Evolutionary conservation across 2,888 invertebrate species (phyloP).

Genomic region (Gisinianus flammeolus): DNA sequence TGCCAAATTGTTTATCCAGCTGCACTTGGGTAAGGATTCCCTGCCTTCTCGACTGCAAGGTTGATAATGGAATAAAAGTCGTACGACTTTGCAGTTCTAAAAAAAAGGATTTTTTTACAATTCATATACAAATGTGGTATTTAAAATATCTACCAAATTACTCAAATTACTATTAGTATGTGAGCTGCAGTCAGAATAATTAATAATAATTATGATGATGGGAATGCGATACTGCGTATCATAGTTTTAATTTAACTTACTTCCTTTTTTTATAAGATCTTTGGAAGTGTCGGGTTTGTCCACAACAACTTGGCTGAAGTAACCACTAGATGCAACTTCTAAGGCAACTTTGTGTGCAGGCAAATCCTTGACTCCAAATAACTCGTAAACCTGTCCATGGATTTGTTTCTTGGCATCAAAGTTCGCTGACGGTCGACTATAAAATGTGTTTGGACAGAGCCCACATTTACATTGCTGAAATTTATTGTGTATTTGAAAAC

Average conservation of each 20-base stretch:
- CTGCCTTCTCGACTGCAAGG: background rate
- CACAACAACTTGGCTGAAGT: constrained; percentile 35
- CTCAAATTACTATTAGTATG: too few relatives aligned
- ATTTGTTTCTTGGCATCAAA: constrained; percentile 18
- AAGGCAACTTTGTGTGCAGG: constrained; percentile 23
- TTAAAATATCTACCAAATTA: too few relatives aligned
- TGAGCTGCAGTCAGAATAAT: too few relatives aligned
- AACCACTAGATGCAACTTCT: constrained; percentile 34
- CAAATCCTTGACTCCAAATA: constrained; percentile 34
- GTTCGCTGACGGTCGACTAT: background rate
- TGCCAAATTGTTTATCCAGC: constrained; percentile 69
- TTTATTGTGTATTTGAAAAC: too few relatives aligned
- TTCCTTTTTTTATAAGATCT: constrained; percentile 27
- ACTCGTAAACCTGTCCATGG: constrained; percentile 32
- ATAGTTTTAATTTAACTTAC: constrained; percentile 31
- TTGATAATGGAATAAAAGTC: constrained; percentile 47
- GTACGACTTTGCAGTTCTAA: constrained; percentile 39
- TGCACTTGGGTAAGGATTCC: constrained; percentile 31
- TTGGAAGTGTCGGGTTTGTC: constrained; percentile 30
- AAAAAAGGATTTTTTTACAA: too few relatives aligned
- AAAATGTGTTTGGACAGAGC: too few relatives aligned
- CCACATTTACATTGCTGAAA: too few relatives aligned
- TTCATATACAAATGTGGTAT: too few relatives aligned
- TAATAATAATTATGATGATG: too few relatives aligned
- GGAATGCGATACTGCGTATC: too few relatives aligned